Evolutionary conservation across 2,797 vertebrate species (phyloP), one percentile per base, ranked within the genome.

Genomic region (Peromyscus aztecus): DNA sequence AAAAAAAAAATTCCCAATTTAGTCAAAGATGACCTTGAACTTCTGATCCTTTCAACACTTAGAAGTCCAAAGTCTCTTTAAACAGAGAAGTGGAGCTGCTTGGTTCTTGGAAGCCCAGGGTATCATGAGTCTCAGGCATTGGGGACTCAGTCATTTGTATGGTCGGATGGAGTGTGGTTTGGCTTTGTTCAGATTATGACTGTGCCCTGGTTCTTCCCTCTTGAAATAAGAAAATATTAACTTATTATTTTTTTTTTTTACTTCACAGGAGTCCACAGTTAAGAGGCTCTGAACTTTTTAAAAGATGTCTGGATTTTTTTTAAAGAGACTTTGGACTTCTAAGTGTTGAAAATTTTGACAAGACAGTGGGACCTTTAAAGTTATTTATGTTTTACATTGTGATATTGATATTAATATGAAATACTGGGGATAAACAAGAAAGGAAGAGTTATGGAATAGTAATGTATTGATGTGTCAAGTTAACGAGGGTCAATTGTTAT

Each of bases 21-120:
- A 46, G 46, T 46, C 46, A 46, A 46, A 46, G 46, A 46, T 46
- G 6, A 46, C 46, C 46, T 46, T 46, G 46, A 46, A 46, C 46
- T 46, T 46, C 46, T 46, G n/a, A n/a, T n/a, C n/a, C n/a, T n/a
- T n/a, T n/a, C n/a, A n/a, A n/a, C n/a, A n/a, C n/a, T n/a, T n/a
- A n/a, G n/a, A n/a, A n/a, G n/a, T n/a, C n/a, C n/a, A n/a, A n/a
- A n/a, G n/a, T n/a, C n/a, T n/a, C n/a, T n/a, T n/a, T n/a, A n/a
- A n/a, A n/a, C 40, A 0, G 9, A 13, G 27, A 63, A 31, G 4
- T 19, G 6, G 37, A 55, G 37, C 27, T 34, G 59, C 5, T 0
- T 63, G 37, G 14, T 40, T 17, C 55, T 57, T 16, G 37, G 81
- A 37, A 63, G 2, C 40, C 80, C 81, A 21, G 57, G 27, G 16